A percentile compares a stretch with the other conserved stretches of the same genome.
Conservation (phyloP, 2,797 vertebrate genomes). For the Acestrorhynchus altus region DNA sequence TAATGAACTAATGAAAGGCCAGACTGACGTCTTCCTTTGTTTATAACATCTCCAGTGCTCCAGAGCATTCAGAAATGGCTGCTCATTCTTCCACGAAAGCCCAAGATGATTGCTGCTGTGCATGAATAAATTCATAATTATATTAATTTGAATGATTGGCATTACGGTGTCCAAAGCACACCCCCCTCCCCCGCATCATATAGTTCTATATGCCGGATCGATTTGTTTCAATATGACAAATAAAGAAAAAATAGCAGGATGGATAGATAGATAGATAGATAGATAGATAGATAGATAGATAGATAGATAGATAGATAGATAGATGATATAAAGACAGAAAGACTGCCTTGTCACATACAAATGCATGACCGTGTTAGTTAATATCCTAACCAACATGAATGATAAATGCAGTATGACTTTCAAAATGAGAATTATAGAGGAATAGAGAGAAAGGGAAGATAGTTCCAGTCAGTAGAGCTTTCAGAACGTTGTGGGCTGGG, state of each 20-base stretch:
- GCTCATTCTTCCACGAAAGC: conserved; percentile 51
- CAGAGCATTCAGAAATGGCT: conserved; percentile 32
- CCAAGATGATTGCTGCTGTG: conserved; percentile 54
- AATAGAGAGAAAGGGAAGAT: neutral
- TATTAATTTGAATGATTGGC: conserved; percentile 44
- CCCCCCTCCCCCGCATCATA: no score
- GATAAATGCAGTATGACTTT: conserved; percentile 10
- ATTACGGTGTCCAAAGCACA: conserved; percentile 42
- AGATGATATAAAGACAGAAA: no score
- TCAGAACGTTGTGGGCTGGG: conserved; percentile 28
- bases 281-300: neutral
- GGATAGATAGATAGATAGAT: neutral
- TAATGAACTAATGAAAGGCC: neutral
- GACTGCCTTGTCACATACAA: no score
- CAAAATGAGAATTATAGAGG: conserved; percentile 10
- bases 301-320: neutral
- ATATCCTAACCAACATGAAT: neutral
- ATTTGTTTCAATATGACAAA: neutral
- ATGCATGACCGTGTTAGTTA: neutral
- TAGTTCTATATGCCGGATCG: neutral
- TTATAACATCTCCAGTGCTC: conserved; percentile 15
- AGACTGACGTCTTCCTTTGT: neutral
- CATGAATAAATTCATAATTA: conserved; percentile 55
- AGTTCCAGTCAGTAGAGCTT: conserved; percentile 1
- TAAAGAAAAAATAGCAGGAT: neutral